phyloP scores from a whole-genome alignment of 2,113 vertebrate species.

The Bubalus kerabau region DNA sequence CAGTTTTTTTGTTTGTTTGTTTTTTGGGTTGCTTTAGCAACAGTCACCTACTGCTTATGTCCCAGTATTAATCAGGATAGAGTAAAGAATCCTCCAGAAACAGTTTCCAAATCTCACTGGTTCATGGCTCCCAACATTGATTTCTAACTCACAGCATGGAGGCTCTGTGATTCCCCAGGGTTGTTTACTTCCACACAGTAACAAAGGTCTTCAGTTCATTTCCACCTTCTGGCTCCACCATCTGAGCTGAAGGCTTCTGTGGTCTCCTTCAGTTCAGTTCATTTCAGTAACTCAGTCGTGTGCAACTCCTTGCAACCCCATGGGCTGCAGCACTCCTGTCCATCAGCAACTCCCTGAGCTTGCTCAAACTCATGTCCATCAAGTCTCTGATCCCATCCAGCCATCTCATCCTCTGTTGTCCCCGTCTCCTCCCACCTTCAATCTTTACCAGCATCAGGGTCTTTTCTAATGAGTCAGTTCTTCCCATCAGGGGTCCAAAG shows the following conservation, averaged over 20 bases:
- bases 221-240: not conserved
- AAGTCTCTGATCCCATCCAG: not conserved
- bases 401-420: not conserved
- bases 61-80: not conserved
- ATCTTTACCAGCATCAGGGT: not conserved
- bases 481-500: not conserved
- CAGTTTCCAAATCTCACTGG: not conserved
- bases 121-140: not conserved
- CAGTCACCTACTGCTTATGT: not conserved
- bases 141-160: not conserved
- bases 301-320: not conserved
- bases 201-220: not conserved
- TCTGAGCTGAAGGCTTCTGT: not conserved
- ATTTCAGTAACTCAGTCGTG: not conserved
- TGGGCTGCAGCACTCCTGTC: not conserved
- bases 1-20: not conserved
- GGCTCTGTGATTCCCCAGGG: not conserved
- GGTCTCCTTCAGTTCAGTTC: not conserved
- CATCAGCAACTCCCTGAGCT: not conserved
- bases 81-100: not conserved
- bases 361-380: not conserved
- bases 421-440: fast-evolving
- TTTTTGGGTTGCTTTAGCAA: not conserved
- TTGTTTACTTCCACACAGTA: not conserved
- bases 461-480: not conserved